A percentile compares a stretch with the other conserved stretches of the same genome.
Conservation (phyloP, 2,888 invertebrate species). For the Tipula confusa region DNA sequence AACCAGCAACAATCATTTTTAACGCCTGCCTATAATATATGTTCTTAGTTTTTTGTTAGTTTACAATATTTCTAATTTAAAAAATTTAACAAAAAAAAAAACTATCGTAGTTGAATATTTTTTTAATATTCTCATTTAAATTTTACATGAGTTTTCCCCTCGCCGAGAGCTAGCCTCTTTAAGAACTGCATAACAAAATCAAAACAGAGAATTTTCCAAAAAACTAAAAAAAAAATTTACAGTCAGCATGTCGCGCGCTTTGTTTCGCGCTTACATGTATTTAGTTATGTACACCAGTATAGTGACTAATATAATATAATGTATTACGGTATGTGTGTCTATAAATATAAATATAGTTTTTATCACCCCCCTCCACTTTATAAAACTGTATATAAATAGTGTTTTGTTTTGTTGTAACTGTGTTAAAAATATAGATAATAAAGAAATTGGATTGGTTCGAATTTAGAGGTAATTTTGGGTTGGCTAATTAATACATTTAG, state of each 20-base stretch:
- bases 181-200: constrained; percentile 14
- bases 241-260: constrained; percentile 25
- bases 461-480: not conserved
- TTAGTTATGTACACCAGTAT: not conserved
- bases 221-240: not conserved
- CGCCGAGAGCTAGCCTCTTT: not conserved
- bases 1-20: constrained; percentile 20
- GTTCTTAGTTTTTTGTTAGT: not conserved
- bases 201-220: not conserved
- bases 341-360: not conserved
- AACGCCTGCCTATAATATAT: constrained; percentile 7
- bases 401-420: not conserved
- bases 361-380: not conserved
- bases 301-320: not conserved
- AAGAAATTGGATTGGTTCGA: not conserved
- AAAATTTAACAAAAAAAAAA: not conserved
- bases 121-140: not conserved
- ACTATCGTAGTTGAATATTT: not conserved
- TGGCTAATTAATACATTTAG: not conserved
- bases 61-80: constrained; percentile 20
- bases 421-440: not conserved
- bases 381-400: not conserved
- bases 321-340: too few relatives aligned
- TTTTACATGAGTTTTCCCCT: not conserved
- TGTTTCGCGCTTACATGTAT: not conserved